Evolutionary conservation across 2,113 vertebrate genomes (phyloP), one percentile per base, ranked within the genome.

Genomic region (Istiophorus platypterus): DNA sequence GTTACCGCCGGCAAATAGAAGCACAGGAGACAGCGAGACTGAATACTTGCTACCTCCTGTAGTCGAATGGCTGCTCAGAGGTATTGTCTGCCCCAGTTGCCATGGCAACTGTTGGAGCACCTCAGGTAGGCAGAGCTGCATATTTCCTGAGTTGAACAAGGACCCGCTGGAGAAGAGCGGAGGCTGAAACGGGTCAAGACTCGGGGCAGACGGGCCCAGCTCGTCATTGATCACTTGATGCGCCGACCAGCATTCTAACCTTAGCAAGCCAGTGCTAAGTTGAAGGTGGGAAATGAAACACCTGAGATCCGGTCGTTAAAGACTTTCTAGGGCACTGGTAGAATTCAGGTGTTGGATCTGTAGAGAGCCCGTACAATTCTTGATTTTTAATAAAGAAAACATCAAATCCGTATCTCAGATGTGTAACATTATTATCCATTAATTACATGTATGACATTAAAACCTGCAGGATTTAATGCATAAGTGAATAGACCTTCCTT

Each of bases 1-100:
- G 61, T 78, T 22, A 29, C 65, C 39, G 0, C 27, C 4, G 1
- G 22, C 61, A 59, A 85, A 82, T 47, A 69, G 68, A 58, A 6
- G 20, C 52, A 9, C 7, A 1, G 0, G 31, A 72, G 42, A 73
- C n/a, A n/a, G 8, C 22, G 72, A 69, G 69, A 31, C 5, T 1
- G 2, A 69, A 15, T 31, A 31, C 63, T n/a, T n/a, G 67, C 49
- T 10, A 5, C 51, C 29, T 31, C 41, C 37, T 74, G 31, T 57
- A 45, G 78, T 82, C 34, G 13, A 78, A 27, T 37, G 76, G 74
- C 71, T 27, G 69, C 79, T 70, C n/a, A 1, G 56, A 77, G 74
- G 65, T 49, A 82, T 85, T 88, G 79, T 89, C 89, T 90, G 81
- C 89, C 84, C 75, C 64, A 71, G 88, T 93, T 89, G 79, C 89